A percentile compares a stretch with the other conserved stretches of the same genome.
phyloP scores from a whole-genome alignment of 2,113 vertebrate species.

The Amazona vittata region DNA sequence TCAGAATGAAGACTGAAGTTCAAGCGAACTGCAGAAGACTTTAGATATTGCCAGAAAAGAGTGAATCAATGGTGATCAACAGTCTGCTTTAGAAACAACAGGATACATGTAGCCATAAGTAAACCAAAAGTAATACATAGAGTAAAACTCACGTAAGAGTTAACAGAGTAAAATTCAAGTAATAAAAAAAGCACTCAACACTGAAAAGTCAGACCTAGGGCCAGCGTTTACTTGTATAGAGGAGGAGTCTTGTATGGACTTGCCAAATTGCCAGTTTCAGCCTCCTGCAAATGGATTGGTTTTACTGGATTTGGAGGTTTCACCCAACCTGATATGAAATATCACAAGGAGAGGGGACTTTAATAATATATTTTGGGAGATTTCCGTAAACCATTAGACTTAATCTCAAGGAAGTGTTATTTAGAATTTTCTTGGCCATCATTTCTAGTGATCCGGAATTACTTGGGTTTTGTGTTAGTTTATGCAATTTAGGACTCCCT shows the following conservation, averaged over 20 bases:
- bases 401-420: neutral
- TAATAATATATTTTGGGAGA: neutral
- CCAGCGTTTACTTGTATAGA: neutral
- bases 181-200: neutral
- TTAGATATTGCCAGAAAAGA: neutral
- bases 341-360: neutral
- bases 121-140: neutral
- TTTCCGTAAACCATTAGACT: neutral
- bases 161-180: neutral
- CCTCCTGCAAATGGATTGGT: neutral
- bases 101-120: neutral
- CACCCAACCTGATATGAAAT: neutral
- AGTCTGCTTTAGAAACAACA: neutral
- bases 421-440: neutral
- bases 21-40: neutral
- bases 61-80: neutral
- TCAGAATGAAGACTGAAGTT: neutral
- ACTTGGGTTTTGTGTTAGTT: neutral
- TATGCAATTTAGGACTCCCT: neutral
- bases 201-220: neutral
- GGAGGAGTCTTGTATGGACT: neutral
- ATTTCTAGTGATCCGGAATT: neutral
- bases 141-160: neutral
- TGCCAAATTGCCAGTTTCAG: neutral
- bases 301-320: neutral